Evolutionary conservation across 1,140 invertebrate genomes (phyloP).

Genomic region (Pseudobourletiella spinata): DNA sequence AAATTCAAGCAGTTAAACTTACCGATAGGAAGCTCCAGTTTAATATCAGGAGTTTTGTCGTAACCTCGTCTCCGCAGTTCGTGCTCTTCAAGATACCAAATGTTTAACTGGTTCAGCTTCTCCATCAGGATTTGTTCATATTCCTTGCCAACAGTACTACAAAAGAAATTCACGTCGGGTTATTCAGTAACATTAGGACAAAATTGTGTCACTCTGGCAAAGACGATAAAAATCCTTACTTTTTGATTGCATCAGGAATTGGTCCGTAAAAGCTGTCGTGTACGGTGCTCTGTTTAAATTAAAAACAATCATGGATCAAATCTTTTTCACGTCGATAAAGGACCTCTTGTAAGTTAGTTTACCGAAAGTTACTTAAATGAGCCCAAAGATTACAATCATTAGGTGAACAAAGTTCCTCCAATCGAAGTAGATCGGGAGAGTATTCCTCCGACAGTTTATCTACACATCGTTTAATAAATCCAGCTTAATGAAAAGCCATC

Average conservation of each 20-base stretch:
- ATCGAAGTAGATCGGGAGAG: too few species aligned
- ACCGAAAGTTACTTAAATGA: too few species aligned
- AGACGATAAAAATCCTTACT: too few species aligned
- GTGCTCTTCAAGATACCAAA: slow-evolving; percentile 70
- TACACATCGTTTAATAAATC: too few species aligned
- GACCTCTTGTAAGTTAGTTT: too few species aligned
- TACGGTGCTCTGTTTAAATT: slow-evolving; percentile 48
- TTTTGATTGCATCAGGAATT: slow-evolving; percentile 61
- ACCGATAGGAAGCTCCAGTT: slow-evolving; percentile 76
- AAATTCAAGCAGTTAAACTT: slow-evolving; percentile 14
- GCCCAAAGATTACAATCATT: too few species aligned
- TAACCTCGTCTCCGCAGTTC: slow-evolving; percentile 69
- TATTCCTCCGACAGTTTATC: too few species aligned
- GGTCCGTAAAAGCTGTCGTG: slow-evolving; percentile 68
- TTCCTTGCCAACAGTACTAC: slow-evolving; percentile 61
- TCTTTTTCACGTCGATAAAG: background rate
- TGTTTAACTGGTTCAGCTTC: slow-evolving; percentile 49
- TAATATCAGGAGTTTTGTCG: slow-evolving; percentile 92
- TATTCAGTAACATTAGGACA: too few species aligned
- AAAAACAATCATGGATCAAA: slow-evolving; percentile 24
- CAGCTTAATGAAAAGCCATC: too few species aligned
- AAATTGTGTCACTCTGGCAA: too few species aligned
- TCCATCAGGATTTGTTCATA: slow-evolving; percentile 61
- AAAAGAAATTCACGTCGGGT: too few species aligned
- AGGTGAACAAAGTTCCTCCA: too few species aligned